Conservation (phyloP, 2,888 invertebrate genomes). For the Invenusta paracnida region DNA sequence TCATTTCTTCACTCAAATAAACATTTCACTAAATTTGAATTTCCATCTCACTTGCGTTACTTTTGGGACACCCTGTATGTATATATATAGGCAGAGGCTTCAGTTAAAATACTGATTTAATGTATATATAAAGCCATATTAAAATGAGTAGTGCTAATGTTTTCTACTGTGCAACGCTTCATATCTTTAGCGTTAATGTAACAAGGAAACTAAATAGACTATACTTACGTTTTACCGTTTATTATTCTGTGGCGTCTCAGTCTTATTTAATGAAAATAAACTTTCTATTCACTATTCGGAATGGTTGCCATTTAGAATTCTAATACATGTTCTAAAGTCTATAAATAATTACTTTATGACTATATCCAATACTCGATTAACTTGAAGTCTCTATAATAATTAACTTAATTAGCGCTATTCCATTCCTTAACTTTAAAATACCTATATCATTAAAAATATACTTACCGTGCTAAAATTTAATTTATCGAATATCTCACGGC, state of each 20-base stretch:
- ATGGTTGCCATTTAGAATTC: constrained; percentile 9
- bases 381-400: neutral
- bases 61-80: no score
- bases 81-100: neutral
- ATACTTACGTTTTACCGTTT: neutral
- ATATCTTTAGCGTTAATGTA: neutral
- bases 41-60: no score
- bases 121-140: neutral
- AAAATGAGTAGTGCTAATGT: neutral
- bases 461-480: neutral
- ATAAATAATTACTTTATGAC: neutral
- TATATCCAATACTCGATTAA: constrained; percentile 21
- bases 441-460: neutral
- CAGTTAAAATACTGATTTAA: neutral
- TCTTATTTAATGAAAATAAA: neutral
- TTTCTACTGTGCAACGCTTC: neutral
- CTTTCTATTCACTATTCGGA: neutral
- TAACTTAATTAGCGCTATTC: neutral
- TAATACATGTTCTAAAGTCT: neutral
- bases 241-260: neutral
- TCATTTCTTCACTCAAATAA: no score
- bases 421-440: neutral
- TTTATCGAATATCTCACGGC: neutral
- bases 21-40: no score
- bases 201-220: neutral